Conservation (phyloP, 2,888 invertebrate genomes). For the Tiliacea citrago region DNA sequence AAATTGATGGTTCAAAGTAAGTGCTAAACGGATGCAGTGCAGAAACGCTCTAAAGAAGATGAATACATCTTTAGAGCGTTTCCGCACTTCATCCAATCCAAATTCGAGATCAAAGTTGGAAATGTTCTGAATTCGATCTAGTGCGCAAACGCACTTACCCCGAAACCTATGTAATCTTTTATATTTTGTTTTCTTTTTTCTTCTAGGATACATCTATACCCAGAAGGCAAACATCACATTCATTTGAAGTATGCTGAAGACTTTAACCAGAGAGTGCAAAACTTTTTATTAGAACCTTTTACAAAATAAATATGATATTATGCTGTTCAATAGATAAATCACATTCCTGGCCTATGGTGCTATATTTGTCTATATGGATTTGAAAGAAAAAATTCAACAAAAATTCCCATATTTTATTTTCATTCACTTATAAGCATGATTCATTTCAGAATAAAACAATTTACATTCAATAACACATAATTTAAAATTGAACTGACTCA, state of each 20-base stretch:
- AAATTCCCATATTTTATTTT: slow-evolving; percentile 90
- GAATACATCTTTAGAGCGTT: neutral
- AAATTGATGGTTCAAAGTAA: slow-evolving; percentile 93
- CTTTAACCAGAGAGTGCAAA: slow-evolving; percentile 94
- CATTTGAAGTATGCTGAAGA: slow-evolving; percentile 95
- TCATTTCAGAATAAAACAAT: slow-evolving; percentile 90
- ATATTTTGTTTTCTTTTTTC: slow-evolving; percentile 25
- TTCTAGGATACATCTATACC: slow-evolving; percentile 93
- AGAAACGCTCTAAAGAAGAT: too few species aligned
- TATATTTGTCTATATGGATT: slow-evolving; percentile 45
- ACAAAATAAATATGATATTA: slow-evolving; percentile 3
- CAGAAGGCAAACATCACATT: slow-evolving; percentile 96
- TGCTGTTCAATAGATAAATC: neutral
- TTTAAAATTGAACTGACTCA: slow-evolving; percentile 89
- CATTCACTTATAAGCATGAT: slow-evolving; percentile 90
- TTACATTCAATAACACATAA: slow-evolving; percentile 90
- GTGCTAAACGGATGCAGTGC: too few species aligned
- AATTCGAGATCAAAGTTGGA: too few species aligned
- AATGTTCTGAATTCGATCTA: too few species aligned
- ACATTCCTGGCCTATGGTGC: neutral
- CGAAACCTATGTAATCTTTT: neutral
- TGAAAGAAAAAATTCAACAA: slow-evolving; percentile 81
- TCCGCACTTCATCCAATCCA: too few species aligned
- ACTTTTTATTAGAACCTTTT: slow-evolving; percentile 90
- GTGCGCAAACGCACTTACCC: too few species aligned